Base-by-base conservation (phyloP, 2,797 vertebrate species). In the Urosaurus nigricauda region DNA sequence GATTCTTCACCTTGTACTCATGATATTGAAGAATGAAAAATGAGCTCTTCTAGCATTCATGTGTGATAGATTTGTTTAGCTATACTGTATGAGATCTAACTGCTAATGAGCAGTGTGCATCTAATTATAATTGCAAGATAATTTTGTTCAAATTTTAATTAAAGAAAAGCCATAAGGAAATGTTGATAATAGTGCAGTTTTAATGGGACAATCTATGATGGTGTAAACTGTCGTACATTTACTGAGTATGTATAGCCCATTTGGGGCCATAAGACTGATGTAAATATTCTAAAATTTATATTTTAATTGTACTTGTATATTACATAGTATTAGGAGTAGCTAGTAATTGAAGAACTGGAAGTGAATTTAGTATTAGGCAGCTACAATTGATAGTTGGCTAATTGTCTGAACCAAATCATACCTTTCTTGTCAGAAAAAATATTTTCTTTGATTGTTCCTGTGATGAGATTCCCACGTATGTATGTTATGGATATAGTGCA, bases 101-200 rank as follows among this genome's bases (percentile, higher is more conserved):
- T 80, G 35, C 71, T 88, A 47, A 75, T 40, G 84, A 83, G 51
- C 24, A 32, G 35, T 51, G 32, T 80, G 63, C 70, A 53, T 51
- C 6, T 74, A 84, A 81, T 37, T 40, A 37, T 37, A 71, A 87
- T 65, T 53, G 53, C 70, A 81, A 40, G 24, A 70, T 58, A 82
- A 16, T 71, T 87, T 87, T 63, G 53, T 60, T 85, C 21, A 53
- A 12, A 65, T 68, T 75, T 84, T 81, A 79, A 84, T 63, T 84
- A 79, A 79, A 87, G 7, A 51, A 86, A 53, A 71, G 43, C 24
- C 24, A 29, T 85, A 58, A 84, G n/a, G 14, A 68, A 79, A 71
- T 71, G 12, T 35, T 68, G 40, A 82, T 68, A 40, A 81, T 65
- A 2, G 60, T 14, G 16, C 65, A 24, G 8, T 78, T 75, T 43